Evolutionary conservation across 2,888 invertebrate genomes (phyloP), one percentile per base, ranked within the genome.

Genomic region (Diarsia brunnea): DNA sequence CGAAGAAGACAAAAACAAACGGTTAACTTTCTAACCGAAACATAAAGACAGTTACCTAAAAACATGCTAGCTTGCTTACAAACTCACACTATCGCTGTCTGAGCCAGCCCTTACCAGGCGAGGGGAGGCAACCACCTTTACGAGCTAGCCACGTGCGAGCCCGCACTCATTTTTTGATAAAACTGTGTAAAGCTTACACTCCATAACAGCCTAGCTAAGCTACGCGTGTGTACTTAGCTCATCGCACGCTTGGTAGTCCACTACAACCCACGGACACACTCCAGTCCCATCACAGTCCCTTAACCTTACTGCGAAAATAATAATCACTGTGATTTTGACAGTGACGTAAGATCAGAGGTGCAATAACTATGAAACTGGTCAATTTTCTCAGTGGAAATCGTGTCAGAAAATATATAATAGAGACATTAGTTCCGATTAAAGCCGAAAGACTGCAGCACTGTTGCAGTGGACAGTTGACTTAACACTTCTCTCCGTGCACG

Each of bases 141-240:
- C 91, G 93, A 93, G 88, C 84, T 87, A 85, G 88, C 91, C 94
- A 93, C 92, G 93, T 93, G 92, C 89, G 86, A 87, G 85, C 85
- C 87, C 85, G 87, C 88, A 88, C 92, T 93, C 92, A 92, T 93
- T 93, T 93, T 94, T 92, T 91, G 90, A 93, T 92, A 92, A 94
- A 93, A 94, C 92, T 92, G 90, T 91, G 92, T 91, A 7, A 75
- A 31, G 38, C 10, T 65, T 16, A 2, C 24, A 19, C 7, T 58
- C 47, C 67, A 58, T 16, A n/a, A 5, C 19, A 19, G 5, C 38
- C 0, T 19, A 67, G 47, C 10, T 66, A 47, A 47, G 38, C 12
- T 64, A 45, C 16, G 21, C 5, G 27, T 27, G 24, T 55, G 12
- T 11, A n/a, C 27, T 53, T 21, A 47, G n/a, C 19, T 14, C 43